Evolutionary conservation across 2,888 invertebrate genomes (phyloP), one percentile per base, ranked within the genome.

Genomic region (Chrysolina oricalcia): DNA sequence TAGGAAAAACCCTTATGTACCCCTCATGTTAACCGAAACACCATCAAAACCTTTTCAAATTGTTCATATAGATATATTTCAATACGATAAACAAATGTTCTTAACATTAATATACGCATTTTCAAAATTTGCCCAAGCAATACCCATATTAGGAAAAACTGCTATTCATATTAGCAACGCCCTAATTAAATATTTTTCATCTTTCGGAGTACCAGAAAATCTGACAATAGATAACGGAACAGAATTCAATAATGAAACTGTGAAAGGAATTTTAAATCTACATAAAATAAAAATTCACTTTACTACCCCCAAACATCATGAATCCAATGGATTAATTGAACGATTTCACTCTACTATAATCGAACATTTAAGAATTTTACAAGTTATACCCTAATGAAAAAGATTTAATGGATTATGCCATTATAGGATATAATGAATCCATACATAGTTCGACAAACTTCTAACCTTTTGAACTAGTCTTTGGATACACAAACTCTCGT

Each of bases 271-370:
- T 2, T 56, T 73, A 40, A 73, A 66, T 23, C 35, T 73, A 17
- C 76, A 78, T 53, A 76, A 78, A 56, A 78, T 78, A 23, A 64
- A 73, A 70, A 53, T 72, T 43, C 74, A 78, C 53, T 78, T 74
- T 35, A 74, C 73, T 23, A 68, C 75, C 8, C 23, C 68, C 19
- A 15, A 56, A 15, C 73, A 76, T 19, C 78, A 71, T 15, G 23
- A 78, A 27, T 70, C 67, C n/a, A 66, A 78, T 35, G 59, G 69
- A n/a, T 46, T 67, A 43, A 5, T 5, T 27, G 27, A 27, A 27
- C 27, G 72, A 72, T 67, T 66, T 11, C 65, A 72, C 40, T 65
- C 66, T 1, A 66, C 72, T 2, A 19, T 59, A 19, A 70, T 70
- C n/a, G n/a, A 68, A 68, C 56, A 68, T 27, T 50, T 50, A 68